phyloP scores from a whole-genome alignment of 2,113 vertebrate species.

The Elachura formosa region DNA sequence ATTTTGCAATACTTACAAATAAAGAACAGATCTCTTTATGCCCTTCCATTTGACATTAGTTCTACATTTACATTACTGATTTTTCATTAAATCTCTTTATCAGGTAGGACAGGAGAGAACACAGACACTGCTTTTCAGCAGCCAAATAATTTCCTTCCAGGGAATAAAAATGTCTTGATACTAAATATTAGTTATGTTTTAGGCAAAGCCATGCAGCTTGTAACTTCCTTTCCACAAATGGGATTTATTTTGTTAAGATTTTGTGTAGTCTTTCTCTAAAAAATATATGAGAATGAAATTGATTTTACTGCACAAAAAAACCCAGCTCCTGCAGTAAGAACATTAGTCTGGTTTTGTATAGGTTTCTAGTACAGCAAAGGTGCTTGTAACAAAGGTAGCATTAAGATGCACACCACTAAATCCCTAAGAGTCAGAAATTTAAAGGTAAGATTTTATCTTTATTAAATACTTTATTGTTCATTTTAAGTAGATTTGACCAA shows the following conservation, averaged over 20 bases:
- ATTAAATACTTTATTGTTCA: background rate
- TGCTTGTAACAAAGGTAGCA: background rate
- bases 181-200: background rate
- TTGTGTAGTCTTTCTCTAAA: background rate
- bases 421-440: background rate
- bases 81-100: background rate
- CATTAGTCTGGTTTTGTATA: background rate
- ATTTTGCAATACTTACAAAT: background rate
- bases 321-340: background rate
- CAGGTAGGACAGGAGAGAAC: background rate
- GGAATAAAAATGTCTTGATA: background rate
- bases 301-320: background rate
- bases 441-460: background rate
- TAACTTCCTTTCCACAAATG: background rate
- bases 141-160: background rate
- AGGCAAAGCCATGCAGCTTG: background rate
- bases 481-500: background rate
- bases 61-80: background rate
- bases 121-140: background rate
- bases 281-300: background rate
- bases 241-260: background rate
- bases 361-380: background rate
- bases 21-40: background rate
- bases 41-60: background rate
- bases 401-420: background rate